Percentiles rank a stretch among this genome's conserved stretches.
These are phyloP conservation scores for Physella acuta DNA, from an alignment of 1,140 invertebrate species.

Conservation along the genomic window DNA sequence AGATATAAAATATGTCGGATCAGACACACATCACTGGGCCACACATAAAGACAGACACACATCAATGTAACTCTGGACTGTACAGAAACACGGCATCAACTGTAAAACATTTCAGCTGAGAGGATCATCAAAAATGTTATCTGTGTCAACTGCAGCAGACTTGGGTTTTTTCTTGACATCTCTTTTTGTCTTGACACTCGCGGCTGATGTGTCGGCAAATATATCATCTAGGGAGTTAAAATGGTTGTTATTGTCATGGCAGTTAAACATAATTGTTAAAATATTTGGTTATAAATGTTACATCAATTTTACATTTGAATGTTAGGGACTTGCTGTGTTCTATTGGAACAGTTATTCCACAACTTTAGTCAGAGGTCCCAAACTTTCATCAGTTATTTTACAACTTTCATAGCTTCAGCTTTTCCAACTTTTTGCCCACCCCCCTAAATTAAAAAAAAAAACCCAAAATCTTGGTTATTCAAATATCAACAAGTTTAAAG, in stretches of 20 bases:
- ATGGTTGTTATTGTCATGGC: too few species aligned
- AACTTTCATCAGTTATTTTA: background rate
- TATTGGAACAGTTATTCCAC: background rate
- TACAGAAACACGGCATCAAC: too few species aligned
- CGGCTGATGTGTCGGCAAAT: conserved; percentile 9
- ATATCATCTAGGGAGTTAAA: conserved; percentile 19
- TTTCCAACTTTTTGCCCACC: too few species aligned
- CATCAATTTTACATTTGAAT: background rate
- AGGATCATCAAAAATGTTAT: conserved; percentile 21
- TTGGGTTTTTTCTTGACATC: background rate
- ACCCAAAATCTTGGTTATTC: too few species aligned
- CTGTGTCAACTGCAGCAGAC: conserved; percentile 1
- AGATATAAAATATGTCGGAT: too few species aligned
- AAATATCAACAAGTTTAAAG: too few species aligned
- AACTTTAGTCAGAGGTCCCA: background rate
- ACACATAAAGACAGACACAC: too few species aligned
- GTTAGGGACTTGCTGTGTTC: background rate
- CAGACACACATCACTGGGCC: too few species aligned
- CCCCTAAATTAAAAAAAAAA: too few species aligned
- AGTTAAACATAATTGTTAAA: background rate
- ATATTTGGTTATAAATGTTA: background rate
- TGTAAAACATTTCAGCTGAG: conserved; percentile 7
- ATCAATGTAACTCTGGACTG: too few species aligned
- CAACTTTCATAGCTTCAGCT: too few species aligned
- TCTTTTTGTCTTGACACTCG: background rate